Evolutionary conservation across 1,140 invertebrate genomes (phyloP).

Genomic region (Zaprionus tsacasi): DNA sequence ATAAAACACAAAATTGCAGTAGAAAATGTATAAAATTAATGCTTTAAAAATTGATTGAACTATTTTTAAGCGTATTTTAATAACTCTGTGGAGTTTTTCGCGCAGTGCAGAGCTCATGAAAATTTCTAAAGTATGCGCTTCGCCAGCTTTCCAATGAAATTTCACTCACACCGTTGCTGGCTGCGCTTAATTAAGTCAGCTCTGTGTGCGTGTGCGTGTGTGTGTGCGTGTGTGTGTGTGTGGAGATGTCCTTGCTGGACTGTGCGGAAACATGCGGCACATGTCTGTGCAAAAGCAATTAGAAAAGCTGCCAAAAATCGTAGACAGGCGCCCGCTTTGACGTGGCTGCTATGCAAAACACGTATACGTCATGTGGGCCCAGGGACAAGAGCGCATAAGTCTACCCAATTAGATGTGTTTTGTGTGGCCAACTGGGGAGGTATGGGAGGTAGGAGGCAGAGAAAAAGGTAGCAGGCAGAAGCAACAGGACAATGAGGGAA

Average conservation of each 20-base stretch:
- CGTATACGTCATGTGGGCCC: constrained; percentile 67
- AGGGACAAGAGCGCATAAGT: constrained; percentile 44
- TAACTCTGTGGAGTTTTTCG: background rate
- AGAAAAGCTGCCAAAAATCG: constrained; percentile 64
- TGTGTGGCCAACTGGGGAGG: constrained; percentile 15
- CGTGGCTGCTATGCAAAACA: constrained; percentile 67
- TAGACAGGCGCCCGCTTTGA: constrained; percentile 22
- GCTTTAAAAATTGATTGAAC: background rate
- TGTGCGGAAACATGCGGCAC: constrained; percentile 15
- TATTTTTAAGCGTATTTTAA: background rate
- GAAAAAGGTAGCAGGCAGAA: background rate
- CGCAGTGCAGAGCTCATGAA: constrained; percentile 7
- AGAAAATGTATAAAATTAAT: background rate
- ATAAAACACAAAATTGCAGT: too few species aligned
- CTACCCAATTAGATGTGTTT: constrained; percentile 66
- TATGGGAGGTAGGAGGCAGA: fast-evolving
- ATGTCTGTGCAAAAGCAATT: constrained; percentile 60
- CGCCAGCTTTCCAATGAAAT: constrained; percentile 34
- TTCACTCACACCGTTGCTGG: constrained; percentile 13
- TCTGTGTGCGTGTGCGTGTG: background rate
- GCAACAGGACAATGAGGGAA: background rate
- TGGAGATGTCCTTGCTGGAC: background rate
- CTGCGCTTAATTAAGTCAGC: constrained; percentile 60
- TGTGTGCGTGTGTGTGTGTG: background rate
- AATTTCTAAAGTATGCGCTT: constrained; percentile 23